A percentile compares a stretch with the other conserved stretches of the same genome.
These are phyloP conservation scores for Phymastichus coffea DNA, from an alignment of 1,140 invertebrate genomes.

Conservation along the genomic window DNA sequence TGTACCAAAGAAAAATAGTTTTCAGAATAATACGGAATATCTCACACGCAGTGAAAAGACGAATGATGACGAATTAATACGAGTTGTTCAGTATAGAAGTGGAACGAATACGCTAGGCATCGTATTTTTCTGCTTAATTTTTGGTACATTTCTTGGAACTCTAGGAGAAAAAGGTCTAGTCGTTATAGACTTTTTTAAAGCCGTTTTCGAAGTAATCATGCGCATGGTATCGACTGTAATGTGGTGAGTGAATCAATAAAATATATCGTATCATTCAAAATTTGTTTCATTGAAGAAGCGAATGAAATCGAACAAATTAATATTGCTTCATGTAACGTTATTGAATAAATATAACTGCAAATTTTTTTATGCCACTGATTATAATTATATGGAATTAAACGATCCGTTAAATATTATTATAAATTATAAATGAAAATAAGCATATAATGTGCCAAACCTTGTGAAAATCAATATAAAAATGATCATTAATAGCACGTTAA, in stretches of 20 bases:
- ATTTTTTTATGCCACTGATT: no score
- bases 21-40: conserved; percentile 51
- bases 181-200: conserved; percentile 80
- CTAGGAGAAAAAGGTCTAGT: conserved; percentile 73
- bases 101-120: conserved; percentile 87
- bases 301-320: no score
- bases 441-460: no score
- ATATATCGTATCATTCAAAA: no score
- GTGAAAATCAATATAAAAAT: no score
- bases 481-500: no score
- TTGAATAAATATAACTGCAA: no score
- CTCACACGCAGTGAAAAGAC: conserved; percentile 41
- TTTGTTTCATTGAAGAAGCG: no score
- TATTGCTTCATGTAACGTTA: no score
- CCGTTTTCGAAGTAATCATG: conserved; percentile 86
- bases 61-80: conserved; percentile 50
- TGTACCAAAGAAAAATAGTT: conserved; percentile 52
- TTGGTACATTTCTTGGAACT: conserved; percentile 81
- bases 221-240: conserved; percentile 87
- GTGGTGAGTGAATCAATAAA: conserved; percentile 62
- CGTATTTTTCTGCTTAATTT: conserved; percentile 84
- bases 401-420: no score
- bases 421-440: no score
- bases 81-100: conserved; percentile 63
- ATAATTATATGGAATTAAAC: no score